Base-by-base conservation (phyloP, 2,888 invertebrate genomes). In the Micropterix aruncella region DNA sequence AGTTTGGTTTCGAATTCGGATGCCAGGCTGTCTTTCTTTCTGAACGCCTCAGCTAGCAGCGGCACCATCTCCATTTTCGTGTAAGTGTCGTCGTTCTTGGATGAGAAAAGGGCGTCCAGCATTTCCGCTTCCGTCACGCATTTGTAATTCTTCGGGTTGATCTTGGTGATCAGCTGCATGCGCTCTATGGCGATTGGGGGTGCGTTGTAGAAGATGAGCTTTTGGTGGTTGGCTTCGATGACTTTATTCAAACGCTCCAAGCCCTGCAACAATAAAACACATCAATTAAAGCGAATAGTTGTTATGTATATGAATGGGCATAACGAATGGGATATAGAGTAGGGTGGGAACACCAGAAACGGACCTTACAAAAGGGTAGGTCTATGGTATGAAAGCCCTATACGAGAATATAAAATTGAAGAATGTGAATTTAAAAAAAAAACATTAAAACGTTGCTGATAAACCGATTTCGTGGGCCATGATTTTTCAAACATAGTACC, bases 231-330 rank as follows among this genome's bases (percentile, higher is more conserved):
- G 16, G 59, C 61, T 38, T 72, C 62, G 48, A 82, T 70, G 45
- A 75, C 74, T 47, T 67, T 66, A 3, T 73, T 60, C 5, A 83
- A 55, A 1, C 70, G 68, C 48, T 73, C 71, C 2, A 85, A 60
- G 42, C 75, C 74, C 74, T 83, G 66, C 3, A 57, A 58, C 19
- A 48, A 46, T 43, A 44, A 46, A 43, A 42, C 9, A 16, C 27
- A 12, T 37, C 18, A 40, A 42, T n/a, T n/a, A n/a, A n/a, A n/a
- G n/a, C n/a, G n/a, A n/a, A n/a, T n/a, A n/a, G 3, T 18, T n/a
- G n/a, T n/a, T n/a, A n/a, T 39, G 42, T 2, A 1, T 15, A 43
- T 4, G 37, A 37, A n/a, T n/a, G n/a, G n/a, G n/a, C n/a, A n/a
- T n/a, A n/a, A n/a, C n/a, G n/a, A n/a, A n/a, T n/a, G n/a, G n/a